These are phyloP conservation scores for Thyatira batis DNA, from an alignment of 2,888 invertebrate species.

Conservation along the genomic window DNA sequence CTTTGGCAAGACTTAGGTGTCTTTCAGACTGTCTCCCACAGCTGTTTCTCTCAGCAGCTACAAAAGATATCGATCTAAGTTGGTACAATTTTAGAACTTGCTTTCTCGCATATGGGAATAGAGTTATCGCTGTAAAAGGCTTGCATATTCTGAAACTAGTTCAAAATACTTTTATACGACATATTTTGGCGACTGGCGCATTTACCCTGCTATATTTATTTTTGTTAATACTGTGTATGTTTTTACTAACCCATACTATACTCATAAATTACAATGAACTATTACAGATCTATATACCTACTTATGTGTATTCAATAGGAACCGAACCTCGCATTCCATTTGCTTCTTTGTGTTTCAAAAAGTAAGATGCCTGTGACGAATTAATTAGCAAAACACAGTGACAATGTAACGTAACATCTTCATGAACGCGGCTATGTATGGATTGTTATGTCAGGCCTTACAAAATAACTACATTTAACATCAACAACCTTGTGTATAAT, in stretches of 20 bases:
- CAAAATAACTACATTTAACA: slow-evolving; percentile 19
- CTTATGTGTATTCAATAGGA: background rate
- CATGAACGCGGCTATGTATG: slow-evolving; percentile 14
- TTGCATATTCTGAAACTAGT: too few species aligned
- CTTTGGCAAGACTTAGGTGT: too few species aligned
- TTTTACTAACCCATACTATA: background rate
- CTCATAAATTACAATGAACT: too few species aligned
- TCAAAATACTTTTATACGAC: too few species aligned
- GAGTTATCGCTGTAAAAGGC: too few species aligned
- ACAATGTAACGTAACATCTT: slow-evolving; percentile 15
- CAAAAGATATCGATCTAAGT: too few species aligned
- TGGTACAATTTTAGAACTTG: too few species aligned
- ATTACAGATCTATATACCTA: background rate
- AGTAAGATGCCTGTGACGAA: slow-evolving; percentile 27
- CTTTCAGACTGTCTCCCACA: too few species aligned
- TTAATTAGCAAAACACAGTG: slow-evolving; percentile 21
- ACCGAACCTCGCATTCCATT: background rate
- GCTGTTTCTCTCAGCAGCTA: too few species aligned
- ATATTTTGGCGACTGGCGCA: too few species aligned
- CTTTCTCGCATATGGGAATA: too few species aligned
- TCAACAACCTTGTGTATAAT: slow-evolving; percentile 25
- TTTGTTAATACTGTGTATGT: background rate
- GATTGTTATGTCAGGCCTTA: slow-evolving; percentile 23
- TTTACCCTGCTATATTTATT: too few species aligned
- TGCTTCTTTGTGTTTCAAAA: slow-evolving; percentile 36